Percentiles rank a stretch among this genome's conserved stretches.
These are phyloP conservation scores for Phyto melanocephala DNA, from an alignment of 2,888 invertebrate species.

Conservation along the genomic window DNA sequence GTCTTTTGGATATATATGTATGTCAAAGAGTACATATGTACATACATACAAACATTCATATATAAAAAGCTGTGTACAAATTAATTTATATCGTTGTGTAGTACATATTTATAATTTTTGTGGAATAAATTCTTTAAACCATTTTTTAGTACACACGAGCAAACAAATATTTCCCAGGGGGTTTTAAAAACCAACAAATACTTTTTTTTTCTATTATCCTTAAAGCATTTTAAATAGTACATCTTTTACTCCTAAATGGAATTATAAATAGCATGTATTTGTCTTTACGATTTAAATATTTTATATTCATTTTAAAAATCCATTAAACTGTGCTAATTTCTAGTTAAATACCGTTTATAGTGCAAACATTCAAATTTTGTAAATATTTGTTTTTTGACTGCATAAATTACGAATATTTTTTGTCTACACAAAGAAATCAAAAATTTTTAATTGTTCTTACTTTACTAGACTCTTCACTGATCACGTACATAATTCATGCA, in stretches of 20 bases:
- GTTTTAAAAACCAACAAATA: too few relatives aligned
- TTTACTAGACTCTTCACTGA: slow-evolving; percentile 2
- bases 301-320: not conserved
- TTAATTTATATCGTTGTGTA: not conserved
- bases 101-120: too few relatives aligned
- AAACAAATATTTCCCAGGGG: too few relatives aligned
- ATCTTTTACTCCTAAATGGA: too few relatives aligned
- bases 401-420: not conserved
- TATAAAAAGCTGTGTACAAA: not conserved
- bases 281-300: not conserved
- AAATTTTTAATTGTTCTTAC: not conserved
- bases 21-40: not conserved
- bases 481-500: not conserved
- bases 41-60: not conserved
- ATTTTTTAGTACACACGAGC: too few relatives aligned
- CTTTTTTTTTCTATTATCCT: too few relatives aligned
- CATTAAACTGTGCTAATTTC: slow-evolving; percentile 1
- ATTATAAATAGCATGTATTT: too few relatives aligned
- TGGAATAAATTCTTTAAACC: too few relatives aligned
- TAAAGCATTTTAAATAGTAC: too few relatives aligned
- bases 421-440: not conserved
- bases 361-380: not conserved
- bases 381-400: slow-evolving; percentile 2
- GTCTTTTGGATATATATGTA: not conserved
- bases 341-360: not conserved